phyloP scores from a whole-genome alignment of 2,888 invertebrate species.

The Neocrepidodera transversa region DNA sequence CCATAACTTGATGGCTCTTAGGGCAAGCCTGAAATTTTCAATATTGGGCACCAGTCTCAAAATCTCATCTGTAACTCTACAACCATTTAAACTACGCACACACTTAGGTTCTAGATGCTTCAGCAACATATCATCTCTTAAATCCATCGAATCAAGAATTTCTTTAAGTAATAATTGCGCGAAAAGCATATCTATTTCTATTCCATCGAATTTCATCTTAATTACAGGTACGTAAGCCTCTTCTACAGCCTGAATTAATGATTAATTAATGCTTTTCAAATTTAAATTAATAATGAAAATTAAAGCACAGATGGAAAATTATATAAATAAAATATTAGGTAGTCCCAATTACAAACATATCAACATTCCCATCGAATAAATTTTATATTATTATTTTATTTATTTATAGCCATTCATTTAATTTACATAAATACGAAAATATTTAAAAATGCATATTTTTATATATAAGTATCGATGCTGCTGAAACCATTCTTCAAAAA shows the following conservation, averaged over 20 bases:
- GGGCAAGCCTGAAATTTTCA: slow-evolving; percentile 90
- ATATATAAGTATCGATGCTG: too few relatives aligned
- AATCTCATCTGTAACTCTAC: slow-evolving; percentile 98
- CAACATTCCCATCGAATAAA: too few relatives aligned
- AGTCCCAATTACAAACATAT: too few relatives aligned
- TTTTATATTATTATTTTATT: too few relatives aligned
- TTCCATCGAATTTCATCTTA: slow-evolving; percentile 98
- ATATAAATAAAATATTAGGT: too few relatives aligned
- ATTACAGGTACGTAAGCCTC: slow-evolving; percentile 99
- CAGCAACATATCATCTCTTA: slow-evolving; percentile 88
- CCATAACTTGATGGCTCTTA: slow-evolving; percentile 97
- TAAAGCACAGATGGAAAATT: too few relatives aligned
- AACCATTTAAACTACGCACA: slow-evolving; percentile 96
- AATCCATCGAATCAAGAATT: slow-evolving; percentile 88
- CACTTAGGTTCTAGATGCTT: slow-evolving; percentile 96
- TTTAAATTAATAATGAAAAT: background rate
- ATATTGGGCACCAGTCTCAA: slow-evolving; percentile 93
- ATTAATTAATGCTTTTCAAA: slow-evolving; percentile 6
- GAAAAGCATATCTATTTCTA: slow-evolving; percentile 98
- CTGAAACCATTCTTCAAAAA: too few relatives aligned
- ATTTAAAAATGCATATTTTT: too few relatives aligned
- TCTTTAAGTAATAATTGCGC: slow-evolving; percentile 94
- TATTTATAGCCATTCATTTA: too few relatives aligned
- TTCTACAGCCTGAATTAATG: slow-evolving; percentile 79
- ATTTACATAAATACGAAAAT: too few relatives aligned